Base-by-base conservation (phyloP, 2,797 vertebrate genomes). In the Paramormyrops hopkinsi region DNA sequence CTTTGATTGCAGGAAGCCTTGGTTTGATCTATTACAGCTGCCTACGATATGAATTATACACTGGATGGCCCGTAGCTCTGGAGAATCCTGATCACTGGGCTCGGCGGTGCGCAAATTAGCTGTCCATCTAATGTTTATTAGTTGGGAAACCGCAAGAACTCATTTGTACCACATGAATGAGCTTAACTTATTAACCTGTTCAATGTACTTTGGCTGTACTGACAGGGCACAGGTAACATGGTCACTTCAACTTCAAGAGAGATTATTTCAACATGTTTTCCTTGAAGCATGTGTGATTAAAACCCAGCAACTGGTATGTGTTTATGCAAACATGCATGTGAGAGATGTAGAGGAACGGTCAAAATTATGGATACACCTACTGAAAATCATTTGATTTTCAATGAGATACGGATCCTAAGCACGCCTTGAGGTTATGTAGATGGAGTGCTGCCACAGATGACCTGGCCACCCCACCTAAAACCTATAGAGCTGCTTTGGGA, bases 1-100 rank as follows among this genome's bases (percentile, higher is more conserved):
- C 84, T 89, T 88, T 86, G 50, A 89, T 90, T 87, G 79, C 88
- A 87, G 84, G 73, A 87, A 62, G 9, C 51, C 53, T 65, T 41
- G 88, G 86, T 88, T 83, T 90, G 88, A 89, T 90, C 65, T 90
- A 90, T 88, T 82, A 87, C 33, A 14, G 73, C 85, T 89, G 84
- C 54, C 84, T 76, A 51, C 44, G 76, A 82, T 82, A 87, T 87
- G 48, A 65, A 79, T 54, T 65, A 90, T 73, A 51, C 46, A 83
- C 59, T 53, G 89, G 82, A 89, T 86, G 89, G 56, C 59, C 46
- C 29, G 25, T 25, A 69, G 65, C 41, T 73, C 83, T 46, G 44
- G 29, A 89, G 82, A 69, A 87, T 73, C 84, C 59, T 89, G 62
- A 73, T 73, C 86, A 87, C 54, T 73, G 65, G 84, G 62, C 59